A percentile compares a stretch with the other conserved stretches of the same genome.
These are phyloP conservation scores for Ephialtes manifestator DNA, from an alignment of 2,888 invertebrate genomes.

Conservation along the genomic window DNA sequence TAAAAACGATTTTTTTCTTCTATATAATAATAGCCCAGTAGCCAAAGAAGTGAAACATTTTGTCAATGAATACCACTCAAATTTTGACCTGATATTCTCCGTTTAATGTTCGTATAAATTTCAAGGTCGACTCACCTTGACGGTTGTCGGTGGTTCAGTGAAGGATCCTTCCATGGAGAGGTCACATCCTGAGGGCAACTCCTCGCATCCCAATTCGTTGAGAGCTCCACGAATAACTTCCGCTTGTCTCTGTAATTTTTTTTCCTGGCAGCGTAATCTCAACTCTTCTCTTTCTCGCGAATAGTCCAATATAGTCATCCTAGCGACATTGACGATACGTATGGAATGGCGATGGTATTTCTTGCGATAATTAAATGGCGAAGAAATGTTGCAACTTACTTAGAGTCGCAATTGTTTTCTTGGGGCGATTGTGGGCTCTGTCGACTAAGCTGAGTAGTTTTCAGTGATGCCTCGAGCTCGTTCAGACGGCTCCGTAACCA, in stretches of 20 bases:
- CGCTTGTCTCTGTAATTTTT: constrained; percentile 93
- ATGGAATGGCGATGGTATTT: constrained; percentile 5
- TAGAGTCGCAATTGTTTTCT: constrained; percentile 82
- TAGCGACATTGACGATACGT: constrained; percentile 60
- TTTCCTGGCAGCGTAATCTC: constrained; percentile 93
- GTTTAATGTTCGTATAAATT: not conserved
- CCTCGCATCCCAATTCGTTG: constrained; percentile 95
- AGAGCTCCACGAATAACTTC: constrained; percentile 95
- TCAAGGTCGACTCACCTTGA: constrained; percentile 77
- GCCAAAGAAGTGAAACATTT: too few relatives aligned
- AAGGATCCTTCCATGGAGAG: constrained; percentile 86
- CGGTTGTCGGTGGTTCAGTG: constrained; percentile 80
- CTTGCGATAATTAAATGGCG: constrained; percentile 10
- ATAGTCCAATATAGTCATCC: constrained; percentile 81
- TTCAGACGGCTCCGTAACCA: constrained; percentile 93
- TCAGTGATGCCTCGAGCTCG: constrained; percentile 93
- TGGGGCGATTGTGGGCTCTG: constrained; percentile 72
- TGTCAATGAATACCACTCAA: too few relatives aligned
- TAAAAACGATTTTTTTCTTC: too few relatives aligned
- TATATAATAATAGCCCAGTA: too few relatives aligned
- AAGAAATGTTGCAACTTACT: constrained; percentile 71
- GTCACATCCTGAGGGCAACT: constrained; percentile 95
- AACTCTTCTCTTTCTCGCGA: constrained; percentile 89
- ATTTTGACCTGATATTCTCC: too few relatives aligned
- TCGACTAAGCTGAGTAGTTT: constrained; percentile 91